A percentile compares a stretch with the other conserved stretches of the same genome.
Evolutionary conservation across 2,113 vertebrate genomes (phyloP).

Genomic region (Ammodytes marinus): DNA sequence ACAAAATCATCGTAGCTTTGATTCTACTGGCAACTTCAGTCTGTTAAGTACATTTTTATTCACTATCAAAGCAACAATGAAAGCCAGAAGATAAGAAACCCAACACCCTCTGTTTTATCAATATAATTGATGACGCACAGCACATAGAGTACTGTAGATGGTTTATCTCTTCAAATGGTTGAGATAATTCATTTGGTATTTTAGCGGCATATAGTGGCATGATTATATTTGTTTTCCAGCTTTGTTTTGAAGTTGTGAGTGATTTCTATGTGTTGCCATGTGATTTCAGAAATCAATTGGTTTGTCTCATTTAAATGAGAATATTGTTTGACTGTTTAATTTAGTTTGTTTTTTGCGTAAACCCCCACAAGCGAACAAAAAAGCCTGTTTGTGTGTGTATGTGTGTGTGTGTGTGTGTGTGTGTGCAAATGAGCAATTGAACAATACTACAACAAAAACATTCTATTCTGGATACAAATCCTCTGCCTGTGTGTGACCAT

Average conservation of each 20-base stretch:
- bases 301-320: conserved; percentile 36
- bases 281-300: conserved; percentile 42
- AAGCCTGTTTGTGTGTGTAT: neutral
- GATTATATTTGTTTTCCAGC: neutral
- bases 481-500: neutral
- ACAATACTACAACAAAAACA: neutral
- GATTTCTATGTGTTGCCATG: conserved; percentile 29
- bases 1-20: conserved; percentile 14
- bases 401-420: neutral
- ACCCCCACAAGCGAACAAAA: neutral
- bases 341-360: neutral
- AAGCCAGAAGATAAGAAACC: neutral
- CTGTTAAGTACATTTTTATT: neutral
- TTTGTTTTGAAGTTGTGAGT: conserved; percentile 3
- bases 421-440: neutral
- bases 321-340: neutral
- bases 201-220: neutral
- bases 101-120: neutral
- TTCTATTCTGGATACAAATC: neutral
- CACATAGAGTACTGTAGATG: neutral
- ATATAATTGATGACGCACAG: neutral
- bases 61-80: neutral
- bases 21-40: neutral
- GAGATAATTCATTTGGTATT: conserved; percentile 12
- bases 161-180: neutral